Conservation (phyloP, 2,113 vertebrate genomes). For the Eidolon helvum region DNA sequence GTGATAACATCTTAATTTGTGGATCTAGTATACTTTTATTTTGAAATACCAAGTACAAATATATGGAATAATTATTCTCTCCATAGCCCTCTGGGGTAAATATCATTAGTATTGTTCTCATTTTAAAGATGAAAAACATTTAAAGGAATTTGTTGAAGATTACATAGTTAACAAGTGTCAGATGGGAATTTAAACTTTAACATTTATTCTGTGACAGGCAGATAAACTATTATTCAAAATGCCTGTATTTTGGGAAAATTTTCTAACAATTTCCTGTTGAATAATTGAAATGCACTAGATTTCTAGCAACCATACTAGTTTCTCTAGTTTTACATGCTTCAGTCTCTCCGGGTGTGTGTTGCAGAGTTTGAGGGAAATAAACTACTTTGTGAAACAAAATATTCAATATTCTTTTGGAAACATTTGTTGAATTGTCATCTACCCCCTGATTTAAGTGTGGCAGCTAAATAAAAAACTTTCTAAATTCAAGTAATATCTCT, state of each 20-base stretch:
- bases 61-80: background rate
- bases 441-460: background rate
- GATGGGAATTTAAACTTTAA: background rate
- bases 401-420: background rate
- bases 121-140: constrained; percentile 36
- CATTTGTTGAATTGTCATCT: background rate
- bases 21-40: background rate
- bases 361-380: background rate
- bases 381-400: background rate
- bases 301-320: background rate
- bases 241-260: background rate
- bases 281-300: background rate
- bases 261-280: background rate
- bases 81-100: background rate
- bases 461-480: background rate
- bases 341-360: background rate
- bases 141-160: constrained; percentile 14
- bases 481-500: constrained; percentile 5
- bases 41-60: background rate
- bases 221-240: background rate
- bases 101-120: background rate
- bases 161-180: background rate
- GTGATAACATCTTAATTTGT: constrained; percentile 40
- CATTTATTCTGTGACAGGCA: background rate
- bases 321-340: background rate